These are phyloP conservation scores for Masnerella sp. DNA, from an alignment of 2,888 invertebrate genomes.

Conservation along the genomic window DNA sequence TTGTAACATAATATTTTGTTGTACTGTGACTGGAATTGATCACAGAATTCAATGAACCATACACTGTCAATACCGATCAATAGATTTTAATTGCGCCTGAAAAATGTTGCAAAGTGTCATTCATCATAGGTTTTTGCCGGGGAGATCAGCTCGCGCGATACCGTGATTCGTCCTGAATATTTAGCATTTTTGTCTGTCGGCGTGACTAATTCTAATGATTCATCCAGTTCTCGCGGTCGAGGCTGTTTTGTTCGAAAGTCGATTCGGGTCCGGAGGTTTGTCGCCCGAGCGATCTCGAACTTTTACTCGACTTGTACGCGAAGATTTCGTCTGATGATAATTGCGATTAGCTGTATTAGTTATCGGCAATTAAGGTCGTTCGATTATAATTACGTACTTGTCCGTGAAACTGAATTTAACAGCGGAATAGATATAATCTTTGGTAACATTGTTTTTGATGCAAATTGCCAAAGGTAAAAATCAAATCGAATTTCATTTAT, in stretches of 20 bases:
- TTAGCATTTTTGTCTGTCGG: conserved; percentile 42
- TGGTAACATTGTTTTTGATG: no score
- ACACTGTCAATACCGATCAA: no score
- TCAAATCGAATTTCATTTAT: no score
- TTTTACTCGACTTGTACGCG: conserved; percentile 24
- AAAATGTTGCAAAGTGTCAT: conserved; percentile 35
- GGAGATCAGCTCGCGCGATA: conserved; percentile 28
- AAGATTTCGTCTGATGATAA: conserved; percentile 34
- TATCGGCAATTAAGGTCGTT: conserved; percentile 36
- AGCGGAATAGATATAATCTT: neutral
- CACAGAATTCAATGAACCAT: no score
- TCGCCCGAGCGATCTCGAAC: conserved; percentile 26
- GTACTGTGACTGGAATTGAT: no score
- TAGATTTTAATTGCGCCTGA: conserved; percentile 16
- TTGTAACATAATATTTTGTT: no score
- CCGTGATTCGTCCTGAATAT: conserved; percentile 51
- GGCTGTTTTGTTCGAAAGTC: conserved; percentile 36
- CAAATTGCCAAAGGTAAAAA: no score
- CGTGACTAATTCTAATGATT: conserved; percentile 53
- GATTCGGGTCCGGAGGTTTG: conserved; percentile 4
- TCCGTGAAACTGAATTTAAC: conserved; percentile 22
- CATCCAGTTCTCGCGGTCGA: conserved; percentile 45
- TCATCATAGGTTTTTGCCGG: conserved; percentile 40
- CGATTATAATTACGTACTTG: conserved; percentile 35
- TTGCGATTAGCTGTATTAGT: conserved; percentile 26